A percentile compares a stretch with the other conserved stretches of the same genome.
These are phyloP conservation scores for Gnatocerus cornutus DNA, from an alignment of 2,888 invertebrate genomes.

Conservation along the genomic window DNA sequence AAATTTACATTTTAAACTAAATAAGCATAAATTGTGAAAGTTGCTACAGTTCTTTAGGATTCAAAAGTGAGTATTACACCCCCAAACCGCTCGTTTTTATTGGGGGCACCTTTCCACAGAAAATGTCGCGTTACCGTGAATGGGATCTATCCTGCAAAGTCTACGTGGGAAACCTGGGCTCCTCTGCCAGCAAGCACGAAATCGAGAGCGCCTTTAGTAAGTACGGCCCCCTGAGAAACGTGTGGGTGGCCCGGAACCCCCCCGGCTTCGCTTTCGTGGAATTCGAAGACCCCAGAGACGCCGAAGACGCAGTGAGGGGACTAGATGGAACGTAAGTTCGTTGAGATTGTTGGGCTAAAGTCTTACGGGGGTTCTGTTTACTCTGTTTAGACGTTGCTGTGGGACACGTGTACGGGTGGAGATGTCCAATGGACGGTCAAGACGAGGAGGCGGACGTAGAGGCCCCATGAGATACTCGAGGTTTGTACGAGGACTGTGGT, in stretches of 20 bases:
- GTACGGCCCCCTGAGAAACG: slow-evolving; percentile 93
- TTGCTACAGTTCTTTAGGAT: neutral
- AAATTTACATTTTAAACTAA: slow-evolving; percentile 8
- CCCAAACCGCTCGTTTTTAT: neutral
- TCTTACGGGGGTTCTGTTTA: neutral
- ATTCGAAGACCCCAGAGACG: slow-evolving; percentile 93
- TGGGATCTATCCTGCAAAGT: slow-evolving; percentile 94
- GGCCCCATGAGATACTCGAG: slow-evolving; percentile 69
- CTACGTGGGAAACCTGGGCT: slow-evolving; percentile 96
- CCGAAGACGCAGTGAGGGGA: slow-evolving; percentile 88
- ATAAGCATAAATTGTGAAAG: slow-evolving; percentile 17
- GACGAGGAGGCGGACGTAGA: slow-evolving; percentile 72
- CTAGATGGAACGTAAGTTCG: slow-evolving; percentile 68
- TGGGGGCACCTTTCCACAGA: slow-evolving; percentile 11
- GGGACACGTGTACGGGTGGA: slow-evolving; percentile 93
- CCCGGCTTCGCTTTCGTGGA: slow-evolving; percentile 97
- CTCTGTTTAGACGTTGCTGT: slow-evolving; percentile 84
- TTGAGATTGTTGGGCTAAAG: no score
- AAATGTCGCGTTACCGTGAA: slow-evolving; percentile 84
- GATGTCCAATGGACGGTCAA: slow-evolving; percentile 91
- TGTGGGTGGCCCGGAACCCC: slow-evolving; percentile 98
- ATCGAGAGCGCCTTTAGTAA: slow-evolving; percentile 94
- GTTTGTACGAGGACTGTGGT: slow-evolving; percentile 54
- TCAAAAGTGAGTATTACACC: no score
- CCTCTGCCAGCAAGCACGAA: slow-evolving; percentile 93